A percentile compares a stretch with the other conserved stretches of the same genome.
Evolutionary conservation across 2,888 invertebrate species (phyloP).

Genomic region (Subacronicta megacephala): DNA sequence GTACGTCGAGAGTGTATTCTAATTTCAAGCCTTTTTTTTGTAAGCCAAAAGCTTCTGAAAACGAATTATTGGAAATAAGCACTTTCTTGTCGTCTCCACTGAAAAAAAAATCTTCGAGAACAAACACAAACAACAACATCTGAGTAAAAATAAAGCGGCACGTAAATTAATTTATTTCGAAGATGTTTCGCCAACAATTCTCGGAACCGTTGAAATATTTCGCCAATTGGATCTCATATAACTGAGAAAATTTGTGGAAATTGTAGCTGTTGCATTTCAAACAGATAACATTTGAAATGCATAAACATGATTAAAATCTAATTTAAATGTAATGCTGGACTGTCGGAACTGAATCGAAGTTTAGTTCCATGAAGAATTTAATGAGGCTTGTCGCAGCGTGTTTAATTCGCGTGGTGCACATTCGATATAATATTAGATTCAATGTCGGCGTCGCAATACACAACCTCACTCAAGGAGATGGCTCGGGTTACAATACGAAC

Average conservation of each 20-base stretch:
- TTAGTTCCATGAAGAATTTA: constrained; percentile 10
- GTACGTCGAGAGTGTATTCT: no score
- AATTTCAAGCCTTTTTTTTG: no score
- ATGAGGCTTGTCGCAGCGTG: constrained; percentile 4
- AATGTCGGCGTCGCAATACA: constrained; percentile 50
- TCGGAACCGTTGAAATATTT: constrained; percentile 14
- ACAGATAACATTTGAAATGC: no score
- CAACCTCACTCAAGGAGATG: constrained; percentile 56
- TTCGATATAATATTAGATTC: constrained; percentile 41
- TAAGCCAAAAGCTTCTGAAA: no score
- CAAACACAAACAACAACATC: constrained; percentile 19
- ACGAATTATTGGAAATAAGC: no score
- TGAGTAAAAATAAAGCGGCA: constrained; percentile 19
- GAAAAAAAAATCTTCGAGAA: background rate
- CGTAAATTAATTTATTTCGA: constrained; percentile 10
- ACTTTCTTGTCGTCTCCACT: constrained; percentile 6
- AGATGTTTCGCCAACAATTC: background rate
- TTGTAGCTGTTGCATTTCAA: no score
- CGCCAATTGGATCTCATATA: constrained; percentile 1
- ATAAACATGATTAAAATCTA: constrained; percentile 1
- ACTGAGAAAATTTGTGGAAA: background rate
- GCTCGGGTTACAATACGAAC: constrained; percentile 48
- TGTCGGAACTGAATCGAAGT: background rate
- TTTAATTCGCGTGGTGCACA: constrained; percentile 25
- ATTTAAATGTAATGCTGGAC: background rate